Evolutionary conservation across 2,113 vertebrate genomes (phyloP).

Genomic region (Recurvirostra avosetta): DNA sequence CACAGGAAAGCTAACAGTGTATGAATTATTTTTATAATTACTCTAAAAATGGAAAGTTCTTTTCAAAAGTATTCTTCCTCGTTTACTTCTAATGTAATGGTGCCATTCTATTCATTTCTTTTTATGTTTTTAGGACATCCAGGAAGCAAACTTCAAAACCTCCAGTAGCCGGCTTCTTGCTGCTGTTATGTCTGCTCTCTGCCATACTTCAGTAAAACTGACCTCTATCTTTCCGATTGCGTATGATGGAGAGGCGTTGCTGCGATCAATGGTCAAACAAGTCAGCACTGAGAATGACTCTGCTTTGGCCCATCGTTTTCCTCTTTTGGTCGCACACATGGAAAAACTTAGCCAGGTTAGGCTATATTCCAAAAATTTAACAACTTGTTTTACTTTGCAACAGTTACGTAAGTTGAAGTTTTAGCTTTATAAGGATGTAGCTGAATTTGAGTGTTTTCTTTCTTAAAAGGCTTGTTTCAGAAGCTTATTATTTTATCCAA

Average conservation of each 20-base stretch:
- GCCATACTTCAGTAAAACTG: conserved; percentile 94
- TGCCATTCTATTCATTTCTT: background rate
- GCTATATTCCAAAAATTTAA: background rate
- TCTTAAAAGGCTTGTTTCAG: background rate
- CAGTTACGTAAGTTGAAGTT: background rate
- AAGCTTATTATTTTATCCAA: fast-evolving
- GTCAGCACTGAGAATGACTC: conserved; percentile 98
- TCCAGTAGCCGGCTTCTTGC: conserved; percentile 95
- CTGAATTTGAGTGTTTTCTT: background rate
- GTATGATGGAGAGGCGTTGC: conserved; percentile 91
- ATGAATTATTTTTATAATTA: background rate
- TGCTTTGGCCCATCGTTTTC: conserved; percentile 92
- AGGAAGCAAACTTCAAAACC: conserved; percentile 96
- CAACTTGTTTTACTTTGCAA: background rate
- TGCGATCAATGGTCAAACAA: conserved; percentile 94
- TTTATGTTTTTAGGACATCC: conserved; percentile 84
- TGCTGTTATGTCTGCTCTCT: conserved; percentile 97
- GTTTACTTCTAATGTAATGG: fast-evolving
- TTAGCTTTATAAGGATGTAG: background rate
- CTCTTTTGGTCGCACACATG: conserved; percentile 95
- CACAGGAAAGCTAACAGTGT: background rate
- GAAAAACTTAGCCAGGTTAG: conserved; percentile 97
- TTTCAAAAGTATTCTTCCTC: background rate
- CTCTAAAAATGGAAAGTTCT: background rate
- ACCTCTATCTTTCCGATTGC: conserved; percentile 98